Conservation (phyloP, 2,888 invertebrate species). For the Hartigia nigra region DNA sequence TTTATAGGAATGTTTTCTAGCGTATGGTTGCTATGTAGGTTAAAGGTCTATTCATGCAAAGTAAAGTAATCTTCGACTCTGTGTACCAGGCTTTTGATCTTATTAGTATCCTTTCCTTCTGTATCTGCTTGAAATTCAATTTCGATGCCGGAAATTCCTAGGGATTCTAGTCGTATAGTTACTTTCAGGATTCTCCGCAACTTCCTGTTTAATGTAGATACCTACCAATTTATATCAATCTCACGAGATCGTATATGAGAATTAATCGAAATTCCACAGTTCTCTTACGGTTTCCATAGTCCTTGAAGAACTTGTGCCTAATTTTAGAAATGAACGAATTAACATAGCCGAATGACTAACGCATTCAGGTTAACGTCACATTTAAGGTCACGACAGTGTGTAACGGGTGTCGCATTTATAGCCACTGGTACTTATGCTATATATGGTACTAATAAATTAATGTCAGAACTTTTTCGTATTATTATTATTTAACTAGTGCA, state of each 20-base stretch:
- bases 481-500: constrained; percentile 18
- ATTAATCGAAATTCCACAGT: neutral
- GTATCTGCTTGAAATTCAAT: neutral
- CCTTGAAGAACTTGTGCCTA: constrained; percentile 23
- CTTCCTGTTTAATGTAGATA: neutral
- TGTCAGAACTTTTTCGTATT: constrained; percentile 16
- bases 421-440: neutral
- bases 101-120: neutral
- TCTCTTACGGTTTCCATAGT: neutral
- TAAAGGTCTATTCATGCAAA: neutral
- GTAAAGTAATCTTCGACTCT: no score
- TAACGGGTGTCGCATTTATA: neutral
- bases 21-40: neutral
- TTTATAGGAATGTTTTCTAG: neutral
- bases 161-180: neutral
- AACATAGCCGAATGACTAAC: constrained; percentile 49
- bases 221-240: neutral
- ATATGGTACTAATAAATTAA: constrained; percentile 42
- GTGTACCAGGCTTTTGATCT: neutral
- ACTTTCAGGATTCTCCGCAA: neutral
- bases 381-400: constrained; percentile 11
- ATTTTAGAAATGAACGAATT: constrained; percentile 56
- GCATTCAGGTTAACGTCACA: constrained; percentile 36
- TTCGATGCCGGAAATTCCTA: neutral
- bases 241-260: neutral